Evolutionary conservation across 2,797 vertebrate species (phyloP).

Genomic region (Glyptemys insculpta): DNA sequence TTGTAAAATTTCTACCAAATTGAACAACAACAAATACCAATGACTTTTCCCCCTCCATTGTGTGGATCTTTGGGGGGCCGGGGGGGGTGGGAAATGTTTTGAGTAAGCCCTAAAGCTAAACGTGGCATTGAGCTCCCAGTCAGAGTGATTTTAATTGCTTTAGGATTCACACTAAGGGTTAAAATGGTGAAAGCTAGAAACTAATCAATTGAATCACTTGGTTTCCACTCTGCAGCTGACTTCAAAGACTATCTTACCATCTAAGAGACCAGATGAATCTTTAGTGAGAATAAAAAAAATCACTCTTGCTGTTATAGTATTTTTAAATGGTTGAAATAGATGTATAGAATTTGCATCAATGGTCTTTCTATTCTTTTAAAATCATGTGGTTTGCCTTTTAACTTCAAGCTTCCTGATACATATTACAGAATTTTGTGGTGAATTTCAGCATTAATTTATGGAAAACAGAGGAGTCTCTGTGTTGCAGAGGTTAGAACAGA

Average conservation of each 20-base stretch:
- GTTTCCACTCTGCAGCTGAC: not conserved
- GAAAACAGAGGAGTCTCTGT: not conserved
- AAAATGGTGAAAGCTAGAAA: constrained; percentile 29
- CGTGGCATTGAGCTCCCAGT: constrained; percentile 39
- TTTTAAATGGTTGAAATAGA: not conserved
- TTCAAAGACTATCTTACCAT: not conserved
- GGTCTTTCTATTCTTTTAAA: not conserved
- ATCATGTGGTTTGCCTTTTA: not conserved
- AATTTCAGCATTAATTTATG: not conserved
- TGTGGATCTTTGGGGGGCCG: not conserved
- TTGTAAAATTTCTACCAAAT: not conserved
- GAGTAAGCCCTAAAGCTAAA: constrained; percentile 27
- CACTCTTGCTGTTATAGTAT: not conserved
- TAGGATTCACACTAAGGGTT: not conserved
- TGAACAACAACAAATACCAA: not conserved
- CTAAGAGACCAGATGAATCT: not conserved
- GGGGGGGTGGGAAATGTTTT: not conserved
- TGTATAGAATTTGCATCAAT: not conserved
- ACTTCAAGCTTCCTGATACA: not conserved
- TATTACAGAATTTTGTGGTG: not conserved
- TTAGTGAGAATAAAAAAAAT: not conserved
- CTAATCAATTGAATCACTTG: constrained; percentile 7
- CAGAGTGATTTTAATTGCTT: constrained; percentile 66
- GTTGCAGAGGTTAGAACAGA: not conserved
- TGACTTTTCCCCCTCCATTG: not conserved